phyloP scores from a whole-genome alignment of 2,113 vertebrate species.

The Saimiri boliviensis region DNA sequence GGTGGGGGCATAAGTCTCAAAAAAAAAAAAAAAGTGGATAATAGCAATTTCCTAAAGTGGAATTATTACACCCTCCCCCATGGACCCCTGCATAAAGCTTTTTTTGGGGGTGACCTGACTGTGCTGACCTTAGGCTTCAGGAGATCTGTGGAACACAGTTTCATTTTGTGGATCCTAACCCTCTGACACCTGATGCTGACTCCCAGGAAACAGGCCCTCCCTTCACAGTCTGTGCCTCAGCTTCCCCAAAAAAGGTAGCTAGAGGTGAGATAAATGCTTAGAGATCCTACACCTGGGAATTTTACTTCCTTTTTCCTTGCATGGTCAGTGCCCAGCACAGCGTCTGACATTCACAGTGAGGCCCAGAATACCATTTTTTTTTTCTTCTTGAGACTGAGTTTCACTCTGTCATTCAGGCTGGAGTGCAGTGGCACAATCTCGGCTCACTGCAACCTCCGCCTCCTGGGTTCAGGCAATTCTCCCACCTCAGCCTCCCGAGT shows the following conservation, averaged over 20 bases:
- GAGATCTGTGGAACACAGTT: neutral
- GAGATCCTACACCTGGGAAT: neutral
- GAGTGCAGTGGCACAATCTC: no score
- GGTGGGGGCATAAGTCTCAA: neutral
- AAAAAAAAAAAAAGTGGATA: neutral
- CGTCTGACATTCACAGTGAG: neutral
- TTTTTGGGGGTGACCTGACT: neutral
- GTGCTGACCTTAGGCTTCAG: neutral
- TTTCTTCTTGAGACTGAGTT: no score
- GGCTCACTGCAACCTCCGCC: no score
- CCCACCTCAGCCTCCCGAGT: no score
- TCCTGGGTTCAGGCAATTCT: no score
- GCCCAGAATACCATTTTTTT: neutral
- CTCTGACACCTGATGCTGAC: neutral
- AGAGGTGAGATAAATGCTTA: neutral
- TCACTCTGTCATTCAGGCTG: no score
- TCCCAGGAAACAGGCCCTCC: neutral
- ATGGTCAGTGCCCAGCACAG: neutral
- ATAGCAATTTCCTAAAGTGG: neutral
- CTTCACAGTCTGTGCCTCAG: neutral
- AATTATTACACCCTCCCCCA: neutral
- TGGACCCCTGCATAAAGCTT: neutral
- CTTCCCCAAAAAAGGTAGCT: neutral
- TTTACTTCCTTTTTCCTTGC: neutral
- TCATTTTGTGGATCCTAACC: constrained; percentile 2